Base-by-base conservation (phyloP, 2,113 vertebrate species). In the Tricholaema leucomelas region DNA sequence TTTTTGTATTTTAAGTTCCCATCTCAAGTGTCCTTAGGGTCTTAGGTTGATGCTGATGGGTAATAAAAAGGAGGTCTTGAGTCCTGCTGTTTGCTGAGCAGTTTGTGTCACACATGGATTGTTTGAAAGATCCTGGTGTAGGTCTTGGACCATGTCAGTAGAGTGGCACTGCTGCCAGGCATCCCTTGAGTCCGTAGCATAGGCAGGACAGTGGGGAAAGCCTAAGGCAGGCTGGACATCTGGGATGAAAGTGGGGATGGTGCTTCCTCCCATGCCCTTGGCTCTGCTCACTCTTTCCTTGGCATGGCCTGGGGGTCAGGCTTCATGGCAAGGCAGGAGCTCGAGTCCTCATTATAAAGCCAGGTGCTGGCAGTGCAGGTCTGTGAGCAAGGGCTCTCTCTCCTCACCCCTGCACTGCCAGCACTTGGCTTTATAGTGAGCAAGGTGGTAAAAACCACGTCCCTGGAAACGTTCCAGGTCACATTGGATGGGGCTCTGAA, bases 301-400 rank as follows among this genome's bases (percentile, higher is more conserved):
- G 15, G 21, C 40, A 63, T 6, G 5, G 42, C 16, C 44, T 48
- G 17, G 13, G 23, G 12, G 5, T 28, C 56, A 69, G 27, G 12
- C 54, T 35, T 55, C 5, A 4, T 40, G 30, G 20, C 0, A 2
- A 60, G 21, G 10, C 30, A 9, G 55, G 33, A 81, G 13, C 7
- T 28, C 64, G 30, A 25, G 16, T 69, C 8, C 15, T 30, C 31
- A 3, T 11, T 60, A 63, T 54, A 82, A 70, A 72, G 58, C 30
- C 30, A 67, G 42, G 4, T 3, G 5, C 8, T 10, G 24, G 20
- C 17, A 35, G 30, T 21, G 30, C 10, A 8, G 18, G 5, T 50
- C 33, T 60, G 48, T 48, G 48, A 35, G 7, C 0, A 2, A n/a
- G 8, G 2, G 5, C 21, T 76, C 6, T 3, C 5, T 8, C 20